A percentile compares a stretch with the other conserved stretches of the same genome.
These are phyloP conservation scores for Patella depressa DNA, from an alignment of 2,888 invertebrate genomes.

Conservation along the genomic window DNA sequence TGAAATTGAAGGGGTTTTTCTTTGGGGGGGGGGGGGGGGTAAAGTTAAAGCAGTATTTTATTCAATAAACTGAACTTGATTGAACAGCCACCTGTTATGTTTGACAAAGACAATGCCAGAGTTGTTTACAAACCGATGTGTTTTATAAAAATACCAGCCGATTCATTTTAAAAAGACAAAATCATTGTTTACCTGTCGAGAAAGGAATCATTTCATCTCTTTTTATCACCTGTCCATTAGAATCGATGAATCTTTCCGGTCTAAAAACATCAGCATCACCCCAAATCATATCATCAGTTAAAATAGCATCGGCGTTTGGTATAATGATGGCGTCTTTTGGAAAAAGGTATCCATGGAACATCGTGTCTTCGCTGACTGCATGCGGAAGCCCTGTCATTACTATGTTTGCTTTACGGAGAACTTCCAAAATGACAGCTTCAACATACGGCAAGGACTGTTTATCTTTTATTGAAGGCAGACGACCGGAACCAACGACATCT, in stretches of 20 bases:
- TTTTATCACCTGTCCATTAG: constrained; percentile 26
- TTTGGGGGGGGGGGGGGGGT: too few relatives aligned
- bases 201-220: constrained; percentile 42
- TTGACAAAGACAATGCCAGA: too few relatives aligned
- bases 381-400: constrained; percentile 48
- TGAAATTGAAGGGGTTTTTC: too few relatives aligned
- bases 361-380: constrained; percentile 46
- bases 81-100: too few relatives aligned
- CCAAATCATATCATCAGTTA: constrained; percentile 46
- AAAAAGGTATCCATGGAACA: constrained; percentile 55
- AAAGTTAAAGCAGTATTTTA: not conserved
- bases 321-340: constrained; percentile 52
- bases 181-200: constrained; percentile 32
- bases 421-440: constrained; percentile 61
- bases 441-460: constrained; percentile 43
- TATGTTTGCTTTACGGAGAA: constrained; percentile 48
- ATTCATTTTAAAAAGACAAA: too few relatives aligned
- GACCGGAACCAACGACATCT: constrained; percentile 64
- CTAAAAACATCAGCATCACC: constrained; percentile 46
- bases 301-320: constrained; percentile 49
- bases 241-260: constrained; percentile 54
- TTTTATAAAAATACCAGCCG: too few relatives aligned
- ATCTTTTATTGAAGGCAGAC: constrained; percentile 43
- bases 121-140: too few relatives aligned
- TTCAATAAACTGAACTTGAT: too few relatives aligned